Percentiles rank a stretch among this genome's conserved stretches.
phyloP scores from a whole-genome alignment of 2,888 invertebrate genomes.

The Plagodis pulveraria region DNA sequence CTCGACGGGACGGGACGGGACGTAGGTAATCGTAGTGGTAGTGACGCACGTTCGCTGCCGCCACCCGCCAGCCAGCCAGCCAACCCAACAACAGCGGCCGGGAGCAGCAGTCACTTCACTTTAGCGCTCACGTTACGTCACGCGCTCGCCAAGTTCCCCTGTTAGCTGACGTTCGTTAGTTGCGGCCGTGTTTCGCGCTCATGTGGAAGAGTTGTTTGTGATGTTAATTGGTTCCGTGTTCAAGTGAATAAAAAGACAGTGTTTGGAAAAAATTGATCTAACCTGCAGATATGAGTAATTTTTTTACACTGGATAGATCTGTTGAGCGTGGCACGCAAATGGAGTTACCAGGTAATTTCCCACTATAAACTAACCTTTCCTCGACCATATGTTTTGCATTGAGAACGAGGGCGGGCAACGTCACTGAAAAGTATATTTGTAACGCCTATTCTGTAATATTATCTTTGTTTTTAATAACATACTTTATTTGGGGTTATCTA shows the following conservation, averaged over 20 bases:
- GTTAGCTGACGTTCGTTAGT: slow-evolving; percentile 46
- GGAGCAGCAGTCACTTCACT: too few species aligned
- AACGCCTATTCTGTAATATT: slow-evolving; percentile 10
- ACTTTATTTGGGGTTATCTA: too few species aligned
- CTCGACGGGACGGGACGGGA: too few species aligned
- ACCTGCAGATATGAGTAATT: slow-evolving; percentile 56
- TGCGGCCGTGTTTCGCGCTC: slow-evolving; percentile 69
- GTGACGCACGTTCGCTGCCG: neutral
- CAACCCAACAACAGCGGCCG: too few species aligned
- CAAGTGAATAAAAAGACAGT: slow-evolving; percentile 54
- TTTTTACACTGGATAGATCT: slow-evolving; percentile 45
- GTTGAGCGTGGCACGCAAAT: slow-evolving; percentile 57
- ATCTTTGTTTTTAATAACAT: neutral
- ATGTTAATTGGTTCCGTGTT: slow-evolving; percentile 39
- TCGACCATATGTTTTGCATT: slow-evolving; percentile 66
- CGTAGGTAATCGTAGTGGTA: too few species aligned
- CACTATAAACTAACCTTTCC: slow-evolving; percentile 61
- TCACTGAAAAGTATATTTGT: slow-evolving; percentile 28
- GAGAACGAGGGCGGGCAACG: slow-evolving; percentile 52
- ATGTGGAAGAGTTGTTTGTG: slow-evolving; percentile 60
- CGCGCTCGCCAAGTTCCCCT: neutral
- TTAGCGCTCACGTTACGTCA: neutral
- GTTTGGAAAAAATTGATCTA: slow-evolving; percentile 36
- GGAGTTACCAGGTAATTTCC: slow-evolving; percentile 71
- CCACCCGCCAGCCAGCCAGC: neutral